Conservation (phyloP, 2,113 vertebrate species). For the Nycticebus coucang region DNA sequence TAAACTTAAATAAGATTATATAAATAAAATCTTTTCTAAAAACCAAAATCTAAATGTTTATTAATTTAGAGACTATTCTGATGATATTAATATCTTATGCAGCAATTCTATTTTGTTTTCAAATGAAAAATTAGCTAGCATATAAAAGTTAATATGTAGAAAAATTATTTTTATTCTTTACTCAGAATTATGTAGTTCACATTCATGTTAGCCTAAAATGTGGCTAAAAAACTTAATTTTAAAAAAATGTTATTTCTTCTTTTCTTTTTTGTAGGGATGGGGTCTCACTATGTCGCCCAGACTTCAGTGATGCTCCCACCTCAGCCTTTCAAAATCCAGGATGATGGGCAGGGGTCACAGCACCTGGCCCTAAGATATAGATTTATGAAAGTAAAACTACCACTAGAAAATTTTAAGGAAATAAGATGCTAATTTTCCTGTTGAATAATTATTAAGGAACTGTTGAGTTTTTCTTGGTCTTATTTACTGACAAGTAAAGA, state of each 20-base stretch:
- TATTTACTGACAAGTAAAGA: neutral
- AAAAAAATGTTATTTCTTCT: no score
- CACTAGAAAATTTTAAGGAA: constrained; percentile 12
- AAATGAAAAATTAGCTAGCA: constrained; percentile 28
- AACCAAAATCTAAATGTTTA: neutral
- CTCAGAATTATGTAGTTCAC: neutral
- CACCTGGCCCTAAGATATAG: neutral
- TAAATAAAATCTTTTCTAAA: neutral
- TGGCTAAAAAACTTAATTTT: neutral
- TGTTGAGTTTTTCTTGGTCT: neutral
- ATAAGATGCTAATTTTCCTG: neutral
- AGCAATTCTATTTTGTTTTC: constrained; percentile 6
- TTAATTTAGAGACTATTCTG: neutral
- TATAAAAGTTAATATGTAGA: neutral
- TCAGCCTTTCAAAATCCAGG: no score
- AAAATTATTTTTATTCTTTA: neutral
- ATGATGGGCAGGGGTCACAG: no score
- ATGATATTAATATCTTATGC: neutral
- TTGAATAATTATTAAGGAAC: constrained; percentile 25
- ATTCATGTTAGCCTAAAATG: constrained; percentile 5
- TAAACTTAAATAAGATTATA: neutral
- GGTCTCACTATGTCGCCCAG: no score
- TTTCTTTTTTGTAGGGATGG: no score
- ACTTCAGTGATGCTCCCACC: no score
- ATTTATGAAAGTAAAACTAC: constrained; percentile 52